These are phyloP conservation scores for Drosophila yooni DNA, from an alignment of 2,888 invertebrate genomes.

Conservation along the genomic window DNA sequence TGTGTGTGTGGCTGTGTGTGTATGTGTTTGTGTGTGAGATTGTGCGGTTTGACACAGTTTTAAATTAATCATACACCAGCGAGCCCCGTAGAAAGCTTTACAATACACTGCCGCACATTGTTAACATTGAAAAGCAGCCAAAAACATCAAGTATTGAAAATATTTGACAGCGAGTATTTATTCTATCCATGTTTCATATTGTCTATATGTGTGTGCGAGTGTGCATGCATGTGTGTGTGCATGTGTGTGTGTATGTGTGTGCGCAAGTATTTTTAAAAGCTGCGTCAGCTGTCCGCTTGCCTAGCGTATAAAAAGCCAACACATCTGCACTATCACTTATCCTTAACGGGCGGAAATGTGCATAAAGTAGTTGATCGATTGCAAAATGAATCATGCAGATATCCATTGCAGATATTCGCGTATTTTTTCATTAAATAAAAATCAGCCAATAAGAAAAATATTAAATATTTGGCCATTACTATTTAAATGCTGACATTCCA, in stretches of 20 bases:
- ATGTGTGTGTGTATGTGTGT: not conserved
- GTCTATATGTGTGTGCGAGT: not conserved
- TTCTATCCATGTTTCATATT: not conserved
- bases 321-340: constrained; percentile 8
- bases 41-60: constrained; percentile 77
- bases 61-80: constrained; percentile 79
- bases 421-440: not conserved
- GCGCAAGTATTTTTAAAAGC: constrained; percentile 28
- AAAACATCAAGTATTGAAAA: constrained; percentile 51
- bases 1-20: constrained; percentile 1
- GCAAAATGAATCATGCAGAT: not conserved
- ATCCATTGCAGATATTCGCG: not conserved
- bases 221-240: not conserved
- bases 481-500: not conserved
- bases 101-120: constrained; percentile 46
- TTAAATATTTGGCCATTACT: not conserved
- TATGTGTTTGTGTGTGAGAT: constrained; percentile 28
- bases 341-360: not conserved
- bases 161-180: constrained; percentile 35
- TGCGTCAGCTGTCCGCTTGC: constrained; percentile 25
- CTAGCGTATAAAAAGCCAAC: constrained; percentile 2
- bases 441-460: not conserved
- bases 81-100: constrained; percentile 54
- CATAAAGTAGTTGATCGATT: not conserved
- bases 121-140: constrained; percentile 47